A percentile compares a stretch with the other conserved stretches of the same genome.
Evolutionary conservation across 2,113 vertebrate genomes (phyloP).

Genomic region (Tinamus guttatus): DNA sequence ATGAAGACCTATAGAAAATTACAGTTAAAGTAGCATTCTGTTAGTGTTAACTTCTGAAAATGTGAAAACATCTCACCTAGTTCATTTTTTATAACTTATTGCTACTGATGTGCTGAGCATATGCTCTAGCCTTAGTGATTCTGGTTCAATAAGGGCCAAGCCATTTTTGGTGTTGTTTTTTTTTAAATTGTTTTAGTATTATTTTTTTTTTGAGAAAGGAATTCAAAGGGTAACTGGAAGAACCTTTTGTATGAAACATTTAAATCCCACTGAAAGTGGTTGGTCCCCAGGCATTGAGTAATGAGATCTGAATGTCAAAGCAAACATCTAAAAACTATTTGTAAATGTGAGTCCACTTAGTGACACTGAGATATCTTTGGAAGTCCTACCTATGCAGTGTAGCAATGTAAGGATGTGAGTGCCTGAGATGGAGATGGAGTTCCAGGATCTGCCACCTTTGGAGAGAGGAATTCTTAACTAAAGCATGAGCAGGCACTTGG

Average conservation of each 20-base stretch:
- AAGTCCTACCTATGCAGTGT: neutral
- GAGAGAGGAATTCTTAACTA: neutral
- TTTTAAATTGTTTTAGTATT: neutral
- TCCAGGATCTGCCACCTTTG: neutral
- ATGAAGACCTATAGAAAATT: constrained; percentile 5
- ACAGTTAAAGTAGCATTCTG: neutral
- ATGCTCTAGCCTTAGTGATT: neutral
- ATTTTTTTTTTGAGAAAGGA: neutral
- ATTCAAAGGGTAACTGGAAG: constrained; percentile 7
- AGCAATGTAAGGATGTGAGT: neutral
- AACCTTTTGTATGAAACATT: neutral
- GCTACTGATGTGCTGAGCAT: neutral
- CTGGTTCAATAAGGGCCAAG: neutral
- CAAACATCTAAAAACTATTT: neutral
- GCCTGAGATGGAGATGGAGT: neutral
- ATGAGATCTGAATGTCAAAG: neutral
- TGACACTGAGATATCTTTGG: neutral
- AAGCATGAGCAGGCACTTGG: neutral
- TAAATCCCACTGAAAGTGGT: neutral
- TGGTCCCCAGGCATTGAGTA: neutral
- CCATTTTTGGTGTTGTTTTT: too few species aligned
- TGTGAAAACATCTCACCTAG: neutral
- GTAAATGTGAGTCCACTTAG: neutral
- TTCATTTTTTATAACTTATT: neutral
- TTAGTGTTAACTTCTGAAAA: constrained; percentile 11